These are phyloP conservation scores for Hetaerina americana DNA, from an alignment of 1,140 invertebrate genomes.

Conservation along the genomic window DNA sequence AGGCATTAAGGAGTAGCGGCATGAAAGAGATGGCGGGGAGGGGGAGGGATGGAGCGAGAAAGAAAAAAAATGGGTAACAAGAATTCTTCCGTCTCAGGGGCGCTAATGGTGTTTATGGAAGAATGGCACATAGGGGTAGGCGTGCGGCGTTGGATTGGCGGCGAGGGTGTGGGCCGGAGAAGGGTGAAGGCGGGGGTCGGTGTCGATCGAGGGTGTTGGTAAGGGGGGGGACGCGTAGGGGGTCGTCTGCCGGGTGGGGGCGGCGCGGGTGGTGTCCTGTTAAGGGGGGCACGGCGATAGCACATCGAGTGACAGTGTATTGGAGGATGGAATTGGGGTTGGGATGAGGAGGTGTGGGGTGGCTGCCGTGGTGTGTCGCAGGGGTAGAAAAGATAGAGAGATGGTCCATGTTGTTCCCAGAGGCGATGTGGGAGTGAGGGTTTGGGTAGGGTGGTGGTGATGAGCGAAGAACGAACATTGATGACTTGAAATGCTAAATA, in stretches of 20 bases:
- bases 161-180: neutral
- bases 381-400: neutral
- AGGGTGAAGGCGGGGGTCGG: neutral
- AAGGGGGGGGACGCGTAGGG: neutral
- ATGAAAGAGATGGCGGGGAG: constrained; percentile 5
- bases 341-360: too few relatives aligned
- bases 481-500: neutral
- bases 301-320: neutral
- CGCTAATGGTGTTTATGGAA: neutral
- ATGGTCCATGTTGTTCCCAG: neutral
- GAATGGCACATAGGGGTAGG: constrained; percentile 13
- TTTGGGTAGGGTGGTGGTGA: too few relatives aligned
- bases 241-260: too few relatives aligned
- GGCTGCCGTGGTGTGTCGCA: too few relatives aligned
- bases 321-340: neutral
- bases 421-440: too few relatives aligned
- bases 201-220: neutral
- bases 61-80: constrained; percentile 3
- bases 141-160: constrained; percentile 18
- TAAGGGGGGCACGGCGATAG: neutral
- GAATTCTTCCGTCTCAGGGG: neutral
- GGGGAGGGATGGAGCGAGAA: constrained; percentile 8
- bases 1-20: too few relatives aligned
- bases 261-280: neutral
- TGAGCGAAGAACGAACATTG: neutral